These are phyloP conservation scores for Notothenia rossii DNA, from an alignment of 2,113 vertebrate genomes.

Conservation along the genomic window DNA sequence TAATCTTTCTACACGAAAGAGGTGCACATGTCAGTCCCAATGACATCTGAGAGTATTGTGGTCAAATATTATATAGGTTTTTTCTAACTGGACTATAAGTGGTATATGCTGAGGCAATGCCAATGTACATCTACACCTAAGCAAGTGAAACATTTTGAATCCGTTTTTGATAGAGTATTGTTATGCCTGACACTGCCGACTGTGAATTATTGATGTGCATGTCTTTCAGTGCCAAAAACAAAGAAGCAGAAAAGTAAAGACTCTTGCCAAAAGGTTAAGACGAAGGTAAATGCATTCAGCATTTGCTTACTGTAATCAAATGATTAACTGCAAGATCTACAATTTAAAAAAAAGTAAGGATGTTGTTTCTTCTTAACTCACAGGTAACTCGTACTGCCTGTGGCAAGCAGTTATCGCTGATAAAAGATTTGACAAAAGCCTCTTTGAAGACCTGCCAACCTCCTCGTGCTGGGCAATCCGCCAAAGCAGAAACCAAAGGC, in stretches of 20 bases:
- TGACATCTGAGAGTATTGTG: not conserved
- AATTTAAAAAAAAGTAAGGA: constrained; percentile 9
- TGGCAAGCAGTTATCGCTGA: not conserved
- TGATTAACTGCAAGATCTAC: not conserved
- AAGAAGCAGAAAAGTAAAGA: constrained; percentile 49
- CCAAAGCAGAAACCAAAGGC: constrained; percentile 7
- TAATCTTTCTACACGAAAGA: not conserved
- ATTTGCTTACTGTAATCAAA: constrained; percentile 1
- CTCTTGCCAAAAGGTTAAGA: constrained; percentile 21
- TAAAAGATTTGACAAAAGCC: constrained; percentile 30
- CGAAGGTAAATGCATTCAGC: constrained; percentile 47
- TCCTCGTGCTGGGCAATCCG: constrained; percentile 3
- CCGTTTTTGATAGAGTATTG: too few relatives aligned
- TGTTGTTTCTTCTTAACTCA: constrained; percentile 11
- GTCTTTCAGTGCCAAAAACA: constrained; percentile 57
- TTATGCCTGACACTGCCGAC: not conserved
- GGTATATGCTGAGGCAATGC: not conserved
- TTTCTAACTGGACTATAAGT: not conserved
- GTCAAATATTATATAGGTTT: not conserved
- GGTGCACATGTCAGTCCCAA: not conserved
- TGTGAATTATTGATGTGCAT: constrained; percentile 22
- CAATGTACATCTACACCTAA: not conserved
- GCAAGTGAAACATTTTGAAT: too few relatives aligned
- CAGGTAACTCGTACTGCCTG: constrained; percentile 13
- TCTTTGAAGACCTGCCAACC: not conserved